These are phyloP conservation scores for Osmoderma eremita DNA, from an alignment of 2,888 invertebrate species.

Conservation along the genomic window DNA sequence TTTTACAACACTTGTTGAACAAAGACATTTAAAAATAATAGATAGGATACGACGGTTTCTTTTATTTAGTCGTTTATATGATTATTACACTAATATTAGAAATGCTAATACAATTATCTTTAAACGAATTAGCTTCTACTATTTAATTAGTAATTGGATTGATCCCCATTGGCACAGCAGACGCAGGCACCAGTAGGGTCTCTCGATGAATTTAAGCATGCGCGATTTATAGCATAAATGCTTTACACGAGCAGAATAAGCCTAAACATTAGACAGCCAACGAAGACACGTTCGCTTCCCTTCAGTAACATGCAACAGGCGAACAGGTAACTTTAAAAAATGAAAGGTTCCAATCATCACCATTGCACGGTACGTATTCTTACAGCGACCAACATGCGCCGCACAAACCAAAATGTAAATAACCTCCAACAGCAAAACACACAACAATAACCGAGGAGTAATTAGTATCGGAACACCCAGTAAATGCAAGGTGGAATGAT, in stretches of 20 bases:
- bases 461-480: neutral
- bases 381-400: slow-evolving; percentile 11
- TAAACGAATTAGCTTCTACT: slow-evolving; percentile 8
- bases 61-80: too few relatives aligned
- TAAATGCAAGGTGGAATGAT: neutral
- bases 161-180: slow-evolving; percentile 65
- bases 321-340: slow-evolving; percentile 20
- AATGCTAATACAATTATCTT: too few relatives aligned
- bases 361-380: slow-evolving; percentile 17
- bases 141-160: slow-evolving; percentile 40
- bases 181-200: slow-evolving; percentile 68
- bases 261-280: slow-evolving; percentile 36
- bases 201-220: slow-evolving; percentile 15
- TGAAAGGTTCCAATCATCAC: neutral
- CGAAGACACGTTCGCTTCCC: slow-evolving; percentile 27
- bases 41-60: too few relatives aligned
- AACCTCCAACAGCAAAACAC: slow-evolving; percentile 8
- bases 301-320: slow-evolving; percentile 7
- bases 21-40: too few relatives aligned
- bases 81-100: too few relatives aligned
- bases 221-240: slow-evolving; percentile 15
- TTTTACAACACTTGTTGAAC: too few relatives aligned
- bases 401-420: slow-evolving; percentile 6
- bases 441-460: neutral
- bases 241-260: slow-evolving; percentile 44